phyloP scores from a whole-genome alignment of 2,888 invertebrate genomes.

The Leptinotarsa haldemani region DNA sequence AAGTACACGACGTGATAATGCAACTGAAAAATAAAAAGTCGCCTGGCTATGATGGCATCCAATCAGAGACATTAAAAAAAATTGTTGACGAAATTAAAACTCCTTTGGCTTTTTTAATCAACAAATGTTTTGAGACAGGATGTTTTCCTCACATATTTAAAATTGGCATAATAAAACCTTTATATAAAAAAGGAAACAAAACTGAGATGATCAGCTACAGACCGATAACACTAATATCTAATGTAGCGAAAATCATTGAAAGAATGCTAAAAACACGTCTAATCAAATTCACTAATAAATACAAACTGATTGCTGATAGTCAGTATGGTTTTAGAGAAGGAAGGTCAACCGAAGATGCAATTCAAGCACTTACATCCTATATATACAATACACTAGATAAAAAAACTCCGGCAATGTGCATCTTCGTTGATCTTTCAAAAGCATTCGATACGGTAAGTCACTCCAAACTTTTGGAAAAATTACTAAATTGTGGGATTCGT shows the following conservation, averaged over 20 bases:
- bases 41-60: constrained; percentile 6
- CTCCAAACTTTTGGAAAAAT: constrained; percentile 11
- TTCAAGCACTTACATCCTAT: too few relatives aligned
- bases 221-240: constrained; percentile 2
- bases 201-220: constrained; percentile 15
- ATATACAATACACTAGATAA: too few relatives aligned
- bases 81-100: constrained; percentile 7
- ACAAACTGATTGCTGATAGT: constrained; percentile 4
- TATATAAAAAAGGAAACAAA: constrained; percentile 19
- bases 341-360: too few relatives aligned
- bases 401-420: constrained; percentile 1
- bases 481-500: constrained; percentile 3
- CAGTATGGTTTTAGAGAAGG: background rate
- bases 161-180: constrained; percentile 10
- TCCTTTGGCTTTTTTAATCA: background rate
- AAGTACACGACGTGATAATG: constrained; percentile 19
- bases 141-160: constrained; percentile 1
- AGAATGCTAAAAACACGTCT: constrained; percentile 7
- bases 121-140: constrained; percentile 16
- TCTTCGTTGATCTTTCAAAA: constrained; percentile 11
- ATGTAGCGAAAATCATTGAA: constrained; percentile 9
- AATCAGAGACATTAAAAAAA: constrained; percentile 6
- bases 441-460: too few relatives aligned
- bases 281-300: constrained; percentile 4
- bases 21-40: constrained; percentile 18